Evolutionary conservation across 2,797 vertebrate genomes (phyloP).

Genomic region (Euphonia xanthogaster): DNA sequence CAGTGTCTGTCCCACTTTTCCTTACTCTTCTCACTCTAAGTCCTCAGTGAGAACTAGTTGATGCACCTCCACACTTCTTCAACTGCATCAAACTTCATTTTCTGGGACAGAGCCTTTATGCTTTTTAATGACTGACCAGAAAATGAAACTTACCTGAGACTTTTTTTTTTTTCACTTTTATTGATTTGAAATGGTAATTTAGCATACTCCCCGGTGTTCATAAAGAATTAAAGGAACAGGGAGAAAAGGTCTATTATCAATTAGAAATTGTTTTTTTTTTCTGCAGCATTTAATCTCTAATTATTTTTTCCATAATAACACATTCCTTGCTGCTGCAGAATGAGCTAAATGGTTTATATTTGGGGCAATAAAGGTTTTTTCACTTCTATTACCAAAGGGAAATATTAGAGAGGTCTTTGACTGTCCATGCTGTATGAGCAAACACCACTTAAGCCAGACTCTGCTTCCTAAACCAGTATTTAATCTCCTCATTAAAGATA

Average conservation of each 20-base stretch:
- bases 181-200: background rate
- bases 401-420: slow-evolving; percentile 82
- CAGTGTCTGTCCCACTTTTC: background rate
- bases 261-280: background rate
- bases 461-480: slow-evolving; percentile 98
- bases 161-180: background rate
- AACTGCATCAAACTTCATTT: background rate
- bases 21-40: background rate
- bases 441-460: slow-evolving; percentile 87
- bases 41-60: background rate
- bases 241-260: background rate
- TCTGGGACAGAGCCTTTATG: background rate
- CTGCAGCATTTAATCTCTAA: slow-evolving; percentile 30
- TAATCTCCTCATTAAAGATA: slow-evolving; percentile 99
- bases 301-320: slow-evolving; percentile 1
- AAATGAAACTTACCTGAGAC: background rate
- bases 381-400: slow-evolving; percentile 78
- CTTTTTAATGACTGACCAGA: background rate
- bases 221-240: background rate
- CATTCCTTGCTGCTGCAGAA: slow-evolving; percentile 42
- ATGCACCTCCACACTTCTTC: background rate
- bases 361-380: slow-evolving; percentile 69
- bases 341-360: slow-evolving; percentile 78
- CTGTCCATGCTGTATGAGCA: slow-evolving; percentile 77
- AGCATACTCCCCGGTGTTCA: background rate